Evolutionary conservation across 2,888 invertebrate genomes (phyloP), one percentile per base, ranked within the genome.

Genomic region (Phortica okadai): DNA sequence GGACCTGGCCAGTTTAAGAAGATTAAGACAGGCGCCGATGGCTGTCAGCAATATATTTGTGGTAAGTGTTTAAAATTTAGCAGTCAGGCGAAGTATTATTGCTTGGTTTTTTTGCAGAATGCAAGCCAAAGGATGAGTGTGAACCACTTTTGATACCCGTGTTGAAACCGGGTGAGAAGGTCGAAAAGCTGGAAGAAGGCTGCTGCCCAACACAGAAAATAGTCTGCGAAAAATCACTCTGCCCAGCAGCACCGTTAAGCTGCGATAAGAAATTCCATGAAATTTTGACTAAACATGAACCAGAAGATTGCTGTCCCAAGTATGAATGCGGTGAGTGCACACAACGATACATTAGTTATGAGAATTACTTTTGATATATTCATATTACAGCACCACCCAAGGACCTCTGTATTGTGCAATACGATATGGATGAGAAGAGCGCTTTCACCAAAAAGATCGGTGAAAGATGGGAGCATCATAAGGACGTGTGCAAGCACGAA

Each of bases 31-130:
- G 94, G 93, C 45, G 79, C 93, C 0, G 93, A 94, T 82, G 95
- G 94, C 6, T 97, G 97, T 90, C 93, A 93, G 50, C 94, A 95
- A 82, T 96, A 94, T 80, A 93, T 95, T 78, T 97, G 97, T 86
- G 94, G 95, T 95, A 21, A 56, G 1, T 72, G 56, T 21, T n/a
- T 72, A 33, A 33, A 33, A 66, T 14, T 41, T 1, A 16, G 6
- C 10, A 62, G 11, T 4, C 21, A 6, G 56, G 73, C 1, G 11
- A 1, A 10, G 21, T 69, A 16, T 58, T 41, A 58, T n/a, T 42
- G 5, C 33, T 11, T 72, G 50, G 1, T 4, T 25, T 50, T n/a
- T 59, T 0, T n/a, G 0, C 82, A 95, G 96, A 95, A 92, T 97
- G 97, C 87, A 94, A 94, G 86, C 95, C 95, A 0, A 90, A 92